A percentile compares a stretch with the other conserved stretches of the same genome.
Evolutionary conservation across 2,797 vertebrate species (phyloP).

Genomic region (Hylomyscus alleni): DNA sequence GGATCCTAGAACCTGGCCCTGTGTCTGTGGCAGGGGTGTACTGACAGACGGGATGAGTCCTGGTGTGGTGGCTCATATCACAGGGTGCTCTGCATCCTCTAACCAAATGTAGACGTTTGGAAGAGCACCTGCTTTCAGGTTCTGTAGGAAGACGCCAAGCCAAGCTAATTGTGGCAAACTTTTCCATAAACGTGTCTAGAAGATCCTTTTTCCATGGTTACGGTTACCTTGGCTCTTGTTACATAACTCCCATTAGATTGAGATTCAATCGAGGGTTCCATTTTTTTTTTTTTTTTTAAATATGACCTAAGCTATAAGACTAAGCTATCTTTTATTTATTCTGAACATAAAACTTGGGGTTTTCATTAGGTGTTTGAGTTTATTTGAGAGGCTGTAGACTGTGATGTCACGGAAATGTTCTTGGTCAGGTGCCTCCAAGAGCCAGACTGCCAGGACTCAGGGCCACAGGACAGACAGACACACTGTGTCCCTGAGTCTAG

Average conservation of each 20-base stretch:
- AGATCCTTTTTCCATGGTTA: conserved; percentile 68
- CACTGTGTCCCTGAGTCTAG: rapidly evolving
- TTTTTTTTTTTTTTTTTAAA: background rate
- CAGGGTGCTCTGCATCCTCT: background rate
- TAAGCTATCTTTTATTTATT: background rate
- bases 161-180: background rate
- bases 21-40: background rate
- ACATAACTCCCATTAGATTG: conserved; percentile 50
- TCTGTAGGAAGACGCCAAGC: background rate
- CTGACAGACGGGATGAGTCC: too few relatives aligned
- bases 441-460: rapidly evolving
- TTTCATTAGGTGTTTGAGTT: background rate
- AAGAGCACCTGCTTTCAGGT: background rate
- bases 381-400: background rate
- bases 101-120: background rate
- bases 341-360: background rate
- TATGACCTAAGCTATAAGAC: background rate
- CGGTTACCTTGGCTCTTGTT: conserved; percentile 67
- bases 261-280: background rate
- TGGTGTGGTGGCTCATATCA: background rate
- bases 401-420: background rate
- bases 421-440: background rate
- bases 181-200: conserved; percentile 2
- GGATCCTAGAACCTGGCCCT: background rate
- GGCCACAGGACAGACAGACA: background rate